phyloP scores from a whole-genome alignment of 2,797 vertebrate species.

The Artibeus jamaicensis region DNA sequence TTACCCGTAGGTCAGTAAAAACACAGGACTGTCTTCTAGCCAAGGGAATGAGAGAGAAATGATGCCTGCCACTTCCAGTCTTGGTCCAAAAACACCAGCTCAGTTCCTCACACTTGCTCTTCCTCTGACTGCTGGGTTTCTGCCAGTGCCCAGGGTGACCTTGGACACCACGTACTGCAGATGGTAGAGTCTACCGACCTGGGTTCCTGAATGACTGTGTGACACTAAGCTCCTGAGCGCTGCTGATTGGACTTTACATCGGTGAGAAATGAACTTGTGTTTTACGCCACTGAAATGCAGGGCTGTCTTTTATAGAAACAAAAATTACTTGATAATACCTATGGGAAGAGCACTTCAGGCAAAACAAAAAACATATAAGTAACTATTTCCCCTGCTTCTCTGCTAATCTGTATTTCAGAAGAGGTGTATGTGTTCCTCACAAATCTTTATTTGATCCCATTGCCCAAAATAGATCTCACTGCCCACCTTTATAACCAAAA shows the following conservation, averaged over 20 bases:
- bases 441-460: neutral
- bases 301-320: neutral
- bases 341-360: neutral
- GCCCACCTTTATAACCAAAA: neutral
- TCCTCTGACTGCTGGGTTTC: neutral
- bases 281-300: neutral
- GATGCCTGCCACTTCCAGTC: neutral
- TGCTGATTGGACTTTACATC: neutral
- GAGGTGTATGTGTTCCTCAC: neutral
- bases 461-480: neutral
- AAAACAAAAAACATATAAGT: neutral
- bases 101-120: neutral
- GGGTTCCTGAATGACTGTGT: neutral
- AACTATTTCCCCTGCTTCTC: neutral
- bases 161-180: neutral
- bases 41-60: neutral
- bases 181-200: neutral
- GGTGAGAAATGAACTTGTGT: neutral
- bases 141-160: neutral
- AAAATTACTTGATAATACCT: neutral
- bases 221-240: neutral
- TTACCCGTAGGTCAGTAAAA: neutral
- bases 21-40: neutral
- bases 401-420: neutral
- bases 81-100: neutral